Conservation (phyloP, 1,140 invertebrate genomes). For the Luehdorfia chinensis region DNA sequence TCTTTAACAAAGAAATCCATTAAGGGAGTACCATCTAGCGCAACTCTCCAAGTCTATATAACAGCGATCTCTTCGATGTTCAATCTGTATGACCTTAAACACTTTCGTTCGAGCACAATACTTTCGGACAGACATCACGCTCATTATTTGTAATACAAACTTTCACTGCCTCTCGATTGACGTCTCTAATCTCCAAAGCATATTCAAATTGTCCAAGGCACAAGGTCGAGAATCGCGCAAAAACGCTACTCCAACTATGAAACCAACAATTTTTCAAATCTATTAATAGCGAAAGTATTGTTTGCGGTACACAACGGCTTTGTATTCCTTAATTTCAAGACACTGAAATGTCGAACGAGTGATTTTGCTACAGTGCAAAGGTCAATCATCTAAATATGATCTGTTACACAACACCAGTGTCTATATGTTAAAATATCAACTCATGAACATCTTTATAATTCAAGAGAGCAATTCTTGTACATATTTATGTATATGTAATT, state of each 20-base stretch:
- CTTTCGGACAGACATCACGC: constrained; percentile 20
- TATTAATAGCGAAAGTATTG: constrained; percentile 45
- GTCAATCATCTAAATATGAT: neutral
- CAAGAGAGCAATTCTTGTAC: neutral
- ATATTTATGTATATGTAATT: too few relatives aligned
- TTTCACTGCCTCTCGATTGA: constrained; percentile 34
- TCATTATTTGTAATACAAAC: constrained; percentile 32
- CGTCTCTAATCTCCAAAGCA: constrained; percentile 2
- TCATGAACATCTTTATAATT: neutral
- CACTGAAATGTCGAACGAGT: constrained; percentile 8
- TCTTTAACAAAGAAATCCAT: too few relatives aligned
- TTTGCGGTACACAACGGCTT: constrained; percentile 28
- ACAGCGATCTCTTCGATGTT: too few relatives aligned
- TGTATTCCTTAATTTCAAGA: constrained; percentile 24
- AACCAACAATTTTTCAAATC: constrained; percentile 39
- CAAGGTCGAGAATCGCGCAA: constrained; percentile 3
- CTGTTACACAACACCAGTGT: constrained; percentile 4
- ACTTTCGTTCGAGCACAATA: constrained; percentile 34
- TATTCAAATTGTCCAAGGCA: neutral
- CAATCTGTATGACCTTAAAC: constrained; percentile 8
- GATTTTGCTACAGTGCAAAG: constrained; percentile 8
- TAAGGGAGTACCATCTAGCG: too few relatives aligned
- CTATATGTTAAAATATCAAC: neutral
- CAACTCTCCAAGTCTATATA: too few relatives aligned
- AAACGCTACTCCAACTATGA: neutral